phyloP scores from a whole-genome alignment of 2,113 vertebrate genomes.

The Festucalex cinctus region DNA sequence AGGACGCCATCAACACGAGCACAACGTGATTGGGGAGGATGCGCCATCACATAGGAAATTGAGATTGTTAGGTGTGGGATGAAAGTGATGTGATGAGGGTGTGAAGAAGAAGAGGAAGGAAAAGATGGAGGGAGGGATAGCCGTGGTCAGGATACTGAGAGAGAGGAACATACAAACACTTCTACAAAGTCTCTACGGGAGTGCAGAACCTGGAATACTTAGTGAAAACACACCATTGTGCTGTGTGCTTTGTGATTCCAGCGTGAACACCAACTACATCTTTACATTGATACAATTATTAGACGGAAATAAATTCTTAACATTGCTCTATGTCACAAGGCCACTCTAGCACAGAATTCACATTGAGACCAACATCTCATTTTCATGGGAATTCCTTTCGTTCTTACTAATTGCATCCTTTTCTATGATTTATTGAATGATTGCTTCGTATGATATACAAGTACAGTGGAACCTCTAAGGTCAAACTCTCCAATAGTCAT shows the following conservation, averaged over 20 bases:
- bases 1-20: constrained; percentile 4
- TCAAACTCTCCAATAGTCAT: neutral
- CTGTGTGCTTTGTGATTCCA: constrained; percentile 54
- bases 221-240: constrained; percentile 46
- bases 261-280: constrained; percentile 25
- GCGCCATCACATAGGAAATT: constrained; percentile 4
- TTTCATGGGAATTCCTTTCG: constrained; percentile 41
- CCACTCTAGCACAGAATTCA: constrained; percentile 23
- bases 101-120: constrained; percentile 58
- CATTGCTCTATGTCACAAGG: neutral
- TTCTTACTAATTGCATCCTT: neutral
- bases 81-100: constrained; percentile 25
- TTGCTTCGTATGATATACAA: neutral
- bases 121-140: constrained; percentile 56
- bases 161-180: constrained; percentile 59
- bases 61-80: neutral
- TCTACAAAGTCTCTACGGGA: constrained; percentile 55
- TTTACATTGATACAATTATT: constrained; percentile 16
- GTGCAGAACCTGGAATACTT: constrained; percentile 54
- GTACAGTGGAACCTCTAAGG: neutral
- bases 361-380: constrained; percentile 54
- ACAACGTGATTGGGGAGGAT: constrained; percentile 19
- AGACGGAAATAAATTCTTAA: neutral
- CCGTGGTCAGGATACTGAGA: constrained; percentile 61
- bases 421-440: neutral